Conservation (phyloP, 2,113 vertebrate genomes). For the Casuarius casuarius region DNA sequence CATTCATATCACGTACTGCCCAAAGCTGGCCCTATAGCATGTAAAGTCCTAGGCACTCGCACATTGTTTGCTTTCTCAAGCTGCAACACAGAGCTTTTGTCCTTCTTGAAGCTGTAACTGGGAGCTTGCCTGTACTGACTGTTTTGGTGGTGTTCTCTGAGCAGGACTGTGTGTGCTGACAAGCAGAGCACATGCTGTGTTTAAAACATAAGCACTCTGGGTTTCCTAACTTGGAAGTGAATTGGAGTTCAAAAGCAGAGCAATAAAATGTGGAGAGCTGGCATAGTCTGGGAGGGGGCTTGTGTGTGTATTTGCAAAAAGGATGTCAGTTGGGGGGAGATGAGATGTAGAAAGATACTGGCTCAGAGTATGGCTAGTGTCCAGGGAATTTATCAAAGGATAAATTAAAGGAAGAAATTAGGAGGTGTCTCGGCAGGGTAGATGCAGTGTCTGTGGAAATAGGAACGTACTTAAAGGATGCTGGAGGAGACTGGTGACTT, state of each 20-base stretch:
- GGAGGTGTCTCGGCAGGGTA: constrained; percentile 36
- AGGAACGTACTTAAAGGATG: not conserved
- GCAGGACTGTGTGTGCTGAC: constrained; percentile 38
- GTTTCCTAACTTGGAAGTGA: constrained; percentile 19
- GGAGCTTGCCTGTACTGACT: not conserved
- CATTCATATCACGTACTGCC: not conserved
- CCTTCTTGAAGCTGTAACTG: not conserved
- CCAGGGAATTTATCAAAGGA: constrained; percentile 24
- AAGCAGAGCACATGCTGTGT: constrained; percentile 11
- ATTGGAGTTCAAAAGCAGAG: constrained; percentile 24
- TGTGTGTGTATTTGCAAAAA: not conserved
- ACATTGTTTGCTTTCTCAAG: not conserved
- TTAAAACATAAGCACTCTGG: constrained; percentile 39
- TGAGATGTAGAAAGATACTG: constrained; percentile 27
- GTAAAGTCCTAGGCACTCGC: not conserved
- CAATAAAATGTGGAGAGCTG: constrained; percentile 28
- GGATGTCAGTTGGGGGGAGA: not conserved
- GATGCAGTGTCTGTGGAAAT: constrained; percentile 39
- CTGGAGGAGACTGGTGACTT: not conserved
- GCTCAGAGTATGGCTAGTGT: constrained; percentile 1
- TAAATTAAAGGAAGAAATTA: constrained; percentile 38
- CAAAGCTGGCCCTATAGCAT: not conserved
- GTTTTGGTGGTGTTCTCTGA: constrained; percentile 9
- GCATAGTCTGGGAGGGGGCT: constrained; percentile 31
- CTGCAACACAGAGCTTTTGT: not conserved